A percentile compares a stretch with the other conserved stretches of the same genome.
phyloP scores from a whole-genome alignment of 2,113 vertebrate genomes.

The Callorhinus ursinus region DNA sequence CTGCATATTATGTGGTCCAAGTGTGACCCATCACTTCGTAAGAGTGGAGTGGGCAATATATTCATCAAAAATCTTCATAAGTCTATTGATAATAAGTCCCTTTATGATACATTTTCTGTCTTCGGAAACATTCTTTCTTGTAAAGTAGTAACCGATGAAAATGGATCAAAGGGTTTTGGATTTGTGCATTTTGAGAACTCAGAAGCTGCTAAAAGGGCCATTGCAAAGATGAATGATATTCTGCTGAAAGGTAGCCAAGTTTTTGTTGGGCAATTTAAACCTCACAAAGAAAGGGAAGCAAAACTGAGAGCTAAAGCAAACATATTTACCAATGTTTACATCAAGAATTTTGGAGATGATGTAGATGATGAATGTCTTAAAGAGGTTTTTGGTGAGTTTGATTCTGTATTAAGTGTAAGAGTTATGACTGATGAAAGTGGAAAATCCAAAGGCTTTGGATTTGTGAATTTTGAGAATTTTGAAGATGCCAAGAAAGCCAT shows the following conservation, averaged over 20 bases:
- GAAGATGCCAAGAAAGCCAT: constrained; percentile 93
- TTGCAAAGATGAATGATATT: constrained; percentile 93
- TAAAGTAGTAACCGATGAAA: constrained; percentile 86
- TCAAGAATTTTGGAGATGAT: constrained; percentile 82
- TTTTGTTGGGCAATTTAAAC: constrained; percentile 97
- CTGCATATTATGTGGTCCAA: constrained; percentile 92
- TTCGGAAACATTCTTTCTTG: constrained; percentile 91
- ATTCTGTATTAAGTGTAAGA: constrained; percentile 90
- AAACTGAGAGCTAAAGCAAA: constrained; percentile 94
- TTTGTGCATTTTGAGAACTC: constrained; percentile 93
- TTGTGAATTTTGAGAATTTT: constrained; percentile 95
- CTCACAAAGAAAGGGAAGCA: constrained; percentile 94
- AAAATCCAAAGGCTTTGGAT: constrained; percentile 95
- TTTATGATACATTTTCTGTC: constrained; percentile 91
- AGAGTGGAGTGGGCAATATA: constrained; percentile 91
- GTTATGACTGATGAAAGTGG: constrained; percentile 94
- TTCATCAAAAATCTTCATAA: constrained; percentile 92
- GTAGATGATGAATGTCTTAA: constrained; percentile 95
- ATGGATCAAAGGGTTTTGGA: constrained; percentile 91
- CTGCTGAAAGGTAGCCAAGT: constrained; percentile 92
- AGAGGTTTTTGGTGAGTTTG: constrained; percentile 94
- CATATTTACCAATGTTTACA: constrained; percentile 96
- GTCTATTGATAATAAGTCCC: constrained; percentile 91
- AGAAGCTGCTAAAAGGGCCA: constrained; percentile 91
- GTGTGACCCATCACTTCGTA: constrained; percentile 89